Evolutionary conservation across 2,113 vertebrate species (phyloP).

Genomic region (Neogale vison): DNA sequence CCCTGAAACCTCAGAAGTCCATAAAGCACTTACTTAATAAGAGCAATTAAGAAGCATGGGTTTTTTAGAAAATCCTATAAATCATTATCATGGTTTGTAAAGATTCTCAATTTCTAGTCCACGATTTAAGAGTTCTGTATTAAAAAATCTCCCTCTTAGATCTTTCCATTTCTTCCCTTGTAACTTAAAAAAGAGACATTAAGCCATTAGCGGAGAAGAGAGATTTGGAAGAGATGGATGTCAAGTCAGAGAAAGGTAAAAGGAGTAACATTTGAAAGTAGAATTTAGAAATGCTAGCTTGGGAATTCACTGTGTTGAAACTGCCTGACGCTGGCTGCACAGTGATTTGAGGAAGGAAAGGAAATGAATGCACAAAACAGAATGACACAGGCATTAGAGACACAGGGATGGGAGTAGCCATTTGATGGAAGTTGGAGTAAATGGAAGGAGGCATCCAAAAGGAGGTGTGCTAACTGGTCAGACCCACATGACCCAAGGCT

Average conservation of each 20-base stretch:
- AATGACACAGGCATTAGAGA: background rate
- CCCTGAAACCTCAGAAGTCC: background rate
- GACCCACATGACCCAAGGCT: background rate
- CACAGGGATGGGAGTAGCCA: background rate
- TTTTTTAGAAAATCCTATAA: background rate
- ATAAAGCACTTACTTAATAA: background rate
- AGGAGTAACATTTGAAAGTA: background rate
- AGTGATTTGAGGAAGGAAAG: background rate
- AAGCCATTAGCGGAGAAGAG: background rate
- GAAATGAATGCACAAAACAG: background rate
- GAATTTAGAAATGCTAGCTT: slow-evolving; percentile 36
- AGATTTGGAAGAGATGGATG: background rate
- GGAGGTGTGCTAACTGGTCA: background rate
- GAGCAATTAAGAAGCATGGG: background rate
- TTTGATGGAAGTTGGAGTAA: background rate
- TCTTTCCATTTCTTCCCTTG: background rate
- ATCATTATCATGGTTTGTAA: background rate
- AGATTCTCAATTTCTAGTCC: slow-evolving; percentile 4
- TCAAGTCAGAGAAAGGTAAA: background rate
- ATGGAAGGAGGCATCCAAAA: background rate
- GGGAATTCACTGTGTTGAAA: background rate
- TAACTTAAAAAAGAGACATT: background rate
- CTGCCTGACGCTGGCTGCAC: background rate
- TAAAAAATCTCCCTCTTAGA: background rate
- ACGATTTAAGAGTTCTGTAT: background rate